Conservation (phyloP, 2,113 vertebrate genomes). For the Ptyas mucosa region DNA sequence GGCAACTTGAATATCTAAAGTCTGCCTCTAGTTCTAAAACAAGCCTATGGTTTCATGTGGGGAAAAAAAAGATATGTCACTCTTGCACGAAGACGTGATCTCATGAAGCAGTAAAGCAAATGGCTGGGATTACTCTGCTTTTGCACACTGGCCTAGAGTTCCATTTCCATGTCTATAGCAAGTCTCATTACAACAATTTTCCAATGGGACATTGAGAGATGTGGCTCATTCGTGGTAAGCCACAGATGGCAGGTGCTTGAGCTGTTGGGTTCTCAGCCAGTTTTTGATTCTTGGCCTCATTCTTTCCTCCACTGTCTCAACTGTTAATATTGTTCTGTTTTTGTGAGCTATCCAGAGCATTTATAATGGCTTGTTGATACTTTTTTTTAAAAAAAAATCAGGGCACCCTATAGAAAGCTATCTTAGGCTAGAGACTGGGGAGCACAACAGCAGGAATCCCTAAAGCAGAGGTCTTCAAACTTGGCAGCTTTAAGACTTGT, state of each 20-base stretch:
- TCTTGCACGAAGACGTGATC: neutral
- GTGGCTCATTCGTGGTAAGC: neutral
- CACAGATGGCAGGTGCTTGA: neutral
- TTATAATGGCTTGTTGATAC: neutral
- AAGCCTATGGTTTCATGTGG: neutral
- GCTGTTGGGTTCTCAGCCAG: neutral
- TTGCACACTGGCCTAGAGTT: neutral
- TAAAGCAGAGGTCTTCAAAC: too few species aligned
- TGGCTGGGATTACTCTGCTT: neutral
- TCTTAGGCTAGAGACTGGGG: neutral
- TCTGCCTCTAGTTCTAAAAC: neutral
- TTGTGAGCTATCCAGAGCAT: neutral
- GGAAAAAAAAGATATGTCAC: neutral
- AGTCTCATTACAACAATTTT: neutral
- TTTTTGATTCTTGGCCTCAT: neutral
- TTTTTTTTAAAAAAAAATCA: neutral
- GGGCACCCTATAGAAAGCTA: neutral
- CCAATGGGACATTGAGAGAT: neutral
- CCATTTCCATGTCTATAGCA: neutral
- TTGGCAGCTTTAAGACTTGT: too few species aligned
- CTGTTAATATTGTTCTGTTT: neutral
- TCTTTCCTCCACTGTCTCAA: neutral
- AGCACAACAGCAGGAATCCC: neutral
- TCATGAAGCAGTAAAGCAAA: neutral
- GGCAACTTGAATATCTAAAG: neutral